These are phyloP conservation scores for Pygoscelis antarcticus DNA, from an alignment of 2,113 vertebrate species.

Conservation along the genomic window DNA sequence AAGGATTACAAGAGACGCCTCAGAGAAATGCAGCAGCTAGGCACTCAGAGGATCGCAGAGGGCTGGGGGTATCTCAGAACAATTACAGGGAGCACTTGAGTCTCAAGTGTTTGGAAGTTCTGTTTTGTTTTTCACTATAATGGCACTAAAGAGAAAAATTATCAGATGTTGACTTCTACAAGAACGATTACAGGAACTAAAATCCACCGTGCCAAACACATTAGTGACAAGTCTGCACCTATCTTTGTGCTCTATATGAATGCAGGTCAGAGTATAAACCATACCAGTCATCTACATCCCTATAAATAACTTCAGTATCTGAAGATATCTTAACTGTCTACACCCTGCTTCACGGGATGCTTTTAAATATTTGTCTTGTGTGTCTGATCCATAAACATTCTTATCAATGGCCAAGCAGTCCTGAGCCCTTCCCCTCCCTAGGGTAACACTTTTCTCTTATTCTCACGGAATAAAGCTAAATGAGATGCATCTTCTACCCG, in stretches of 20 bases:
- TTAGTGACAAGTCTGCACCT: background rate
- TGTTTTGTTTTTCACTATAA: constrained; percentile 37
- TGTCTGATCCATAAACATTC: background rate
- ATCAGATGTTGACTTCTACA: background rate
- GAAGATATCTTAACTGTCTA: background rate
- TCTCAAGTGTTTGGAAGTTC: constrained; percentile 12
- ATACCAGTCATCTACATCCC: background rate
- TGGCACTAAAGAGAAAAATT: constrained; percentile 21
- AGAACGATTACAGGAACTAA: constrained; percentile 17
- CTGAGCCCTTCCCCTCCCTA: background rate
- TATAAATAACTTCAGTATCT: background rate
- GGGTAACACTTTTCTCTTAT: background rate
- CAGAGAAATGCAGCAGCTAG: background rate
- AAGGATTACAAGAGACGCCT: background rate
- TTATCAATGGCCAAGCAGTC: background rate
- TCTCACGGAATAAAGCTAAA: background rate
- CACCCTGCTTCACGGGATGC: background rate
- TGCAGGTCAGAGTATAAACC: background rate
- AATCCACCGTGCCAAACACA: background rate
- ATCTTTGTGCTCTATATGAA: background rate
- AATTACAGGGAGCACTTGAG: constrained; percentile 33
- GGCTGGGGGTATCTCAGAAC: constrained; percentile 11
- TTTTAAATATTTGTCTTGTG: background rate
- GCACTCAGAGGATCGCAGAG: background rate
- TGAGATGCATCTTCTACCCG: background rate